Base-by-base conservation (phyloP, 2,797 vertebrate species). In the Oryzias dopingdopingensis region DNA sequence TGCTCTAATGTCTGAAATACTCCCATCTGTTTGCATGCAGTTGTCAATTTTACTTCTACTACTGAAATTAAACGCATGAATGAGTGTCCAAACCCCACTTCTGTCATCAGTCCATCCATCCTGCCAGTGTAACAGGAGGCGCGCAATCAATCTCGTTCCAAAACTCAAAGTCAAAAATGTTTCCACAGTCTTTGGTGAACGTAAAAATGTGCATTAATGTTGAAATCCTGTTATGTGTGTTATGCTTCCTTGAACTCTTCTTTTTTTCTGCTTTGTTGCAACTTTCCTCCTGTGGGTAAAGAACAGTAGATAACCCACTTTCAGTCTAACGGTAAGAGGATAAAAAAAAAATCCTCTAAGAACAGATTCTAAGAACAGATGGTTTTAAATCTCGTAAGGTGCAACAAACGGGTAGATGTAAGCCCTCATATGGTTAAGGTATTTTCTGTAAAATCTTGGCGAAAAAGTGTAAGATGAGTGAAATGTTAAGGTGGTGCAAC, bases 21-120 rank as follows among this genome's bases (percentile, higher is more conserved):
- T 79, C 64, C 85, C 83, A 86, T 90, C 87, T 89, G 86, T 74
- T 89, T 74, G 56, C 24, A 37, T 74, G 66, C 79, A 83, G 75
- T 86, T 85, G 88, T 89, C 87, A 83, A 86, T 86, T 80, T 70
- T 45, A 67, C 79, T 76, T 83, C 69, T 66, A 59, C 47, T 61
- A 74, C 72, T 71, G 82, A 85, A 83, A 87, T 86, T 83, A 81
- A 69, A 83, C 60, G 72, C 14, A 17, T 65, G 65, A 66, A 32
- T 59, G 53, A 58, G 68, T 60, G 67, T 83, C 72, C 76, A 65
- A 60, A 48, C 57, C 63, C 58, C 55, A 56, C 70, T 65, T 47
- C 67, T 67, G 63, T 79, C 75, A 74, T 72, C 64, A 55, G 40
- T 56, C 49, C 57, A 68, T 65, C 71, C 67, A 40, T 53, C 66